Conservation (phyloP, 2,888 invertebrate genomes). For the Tanypteryx hageni region DNA sequence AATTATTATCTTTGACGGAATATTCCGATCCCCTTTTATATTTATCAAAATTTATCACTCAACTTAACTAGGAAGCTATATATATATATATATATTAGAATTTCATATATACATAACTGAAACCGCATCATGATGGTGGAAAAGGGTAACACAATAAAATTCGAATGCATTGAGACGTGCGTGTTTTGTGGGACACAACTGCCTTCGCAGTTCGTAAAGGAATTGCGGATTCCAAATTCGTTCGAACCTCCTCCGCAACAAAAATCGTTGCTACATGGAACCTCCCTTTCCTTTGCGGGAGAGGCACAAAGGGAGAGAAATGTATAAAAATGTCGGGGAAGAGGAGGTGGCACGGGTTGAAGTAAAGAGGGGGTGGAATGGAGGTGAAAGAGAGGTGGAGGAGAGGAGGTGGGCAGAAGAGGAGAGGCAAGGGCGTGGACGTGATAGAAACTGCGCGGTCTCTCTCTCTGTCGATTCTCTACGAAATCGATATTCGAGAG, state of each 20-base stretch:
- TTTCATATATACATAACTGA: too few relatives aligned
- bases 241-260: neutral
- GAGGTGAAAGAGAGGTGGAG: slow-evolving; percentile 63
- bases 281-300: neutral
- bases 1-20: too few relatives aligned
- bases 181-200: neutral
- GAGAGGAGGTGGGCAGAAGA: slow-evolving; percentile 64
- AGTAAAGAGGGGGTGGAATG: neutral
- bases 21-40: too few relatives aligned
- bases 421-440: slow-evolving; percentile 62
- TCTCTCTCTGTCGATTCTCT: slow-evolving; percentile 66
- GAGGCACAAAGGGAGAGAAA: neutral
- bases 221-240: slow-evolving; percentile 35
- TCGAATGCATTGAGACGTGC: neutral
- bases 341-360: neutral
- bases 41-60: too few relatives aligned
- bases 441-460: slow-evolving; percentile 72
- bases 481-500: slow-evolving; percentile 69
- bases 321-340: neutral
- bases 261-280: neutral
- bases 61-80: too few relatives aligned
- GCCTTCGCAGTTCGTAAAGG: neutral
- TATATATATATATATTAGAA: too few relatives aligned
- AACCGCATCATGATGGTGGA: neutral
- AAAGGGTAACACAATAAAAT: neutral